Evolutionary conservation across 2,888 invertebrate species (phyloP), one percentile per base, ranked within the genome.

Genomic region (Carpatolechia fugitivella): DNA sequence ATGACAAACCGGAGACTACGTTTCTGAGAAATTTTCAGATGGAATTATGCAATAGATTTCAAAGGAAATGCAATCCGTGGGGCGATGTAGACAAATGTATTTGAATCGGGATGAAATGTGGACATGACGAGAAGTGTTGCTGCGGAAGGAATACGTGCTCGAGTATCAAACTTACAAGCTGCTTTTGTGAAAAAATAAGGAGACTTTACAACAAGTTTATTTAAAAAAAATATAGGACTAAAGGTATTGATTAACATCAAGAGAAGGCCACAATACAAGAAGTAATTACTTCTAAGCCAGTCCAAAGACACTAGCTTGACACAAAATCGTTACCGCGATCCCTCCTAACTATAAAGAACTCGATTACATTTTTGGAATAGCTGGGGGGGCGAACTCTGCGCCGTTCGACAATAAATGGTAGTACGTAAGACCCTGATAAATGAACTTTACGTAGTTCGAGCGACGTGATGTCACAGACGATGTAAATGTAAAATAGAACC

Each of bases 381-480:
- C 72, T 71, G 59, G 61, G 61, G n/a, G 68, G 63, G 66, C 69
- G 63, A 52, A 41, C 40, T 64, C 66, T 63, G 60, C 74, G 71
- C 73, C 70, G 69, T 71, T 74, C 61, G 67, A 68, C 69, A 74
- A 75, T 74, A 38, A 44, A 52, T 52, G 76, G 76, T 74, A 70
- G 73, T 74, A 74, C 70, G 74, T 72, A 67, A 72, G 70, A 64
- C 68, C 68, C 69, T 82, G 82, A 83, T 74, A 82, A 84, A 85
- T 83, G 81, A 82, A 80, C 74, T 83, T 78, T 76, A 74, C 76
- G 75, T 72, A 76, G 76, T 75, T 73, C 70, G 71, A 66, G 72
- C 68, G 69, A 77, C 76, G 72, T 77, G 74, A 74, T 74, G 75
- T 72, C 69, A 71, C 70, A 75, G 76, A 69, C 72, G 74, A 75